Evolutionary conservation across 2,113 vertebrate species (phyloP).

Genomic region (Mormyrus lacerda): DNA sequence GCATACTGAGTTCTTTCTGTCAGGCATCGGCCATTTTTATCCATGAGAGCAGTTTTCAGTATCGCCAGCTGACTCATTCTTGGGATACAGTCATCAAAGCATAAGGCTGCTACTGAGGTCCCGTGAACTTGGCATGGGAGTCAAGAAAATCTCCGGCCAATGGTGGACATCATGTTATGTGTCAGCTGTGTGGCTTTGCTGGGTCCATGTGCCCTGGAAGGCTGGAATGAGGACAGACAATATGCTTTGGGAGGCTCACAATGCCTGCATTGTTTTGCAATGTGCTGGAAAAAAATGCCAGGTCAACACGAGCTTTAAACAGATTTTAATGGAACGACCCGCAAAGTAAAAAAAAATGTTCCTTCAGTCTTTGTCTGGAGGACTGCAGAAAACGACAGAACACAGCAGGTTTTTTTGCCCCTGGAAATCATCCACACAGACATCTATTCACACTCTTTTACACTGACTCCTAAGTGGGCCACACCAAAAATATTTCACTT

Average conservation of each 20-base stretch:
- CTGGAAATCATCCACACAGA: background rate
- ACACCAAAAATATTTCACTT: background rate
- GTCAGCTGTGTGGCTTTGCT: background rate
- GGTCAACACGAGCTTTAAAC: slow-evolving; percentile 25
- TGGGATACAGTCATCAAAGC: background rate
- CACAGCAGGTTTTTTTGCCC: background rate
- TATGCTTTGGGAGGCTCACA: slow-evolving; percentile 37
- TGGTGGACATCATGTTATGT: background rate
- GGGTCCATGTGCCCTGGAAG: background rate
- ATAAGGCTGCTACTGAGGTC: background rate
- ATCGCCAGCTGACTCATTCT: background rate
- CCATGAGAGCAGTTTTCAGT: background rate
- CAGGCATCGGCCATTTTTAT: background rate
- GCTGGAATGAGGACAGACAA: slow-evolving; percentile 6
- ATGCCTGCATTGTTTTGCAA: slow-evolving; percentile 44
- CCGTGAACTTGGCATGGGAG: background rate
- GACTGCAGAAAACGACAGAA: background rate
- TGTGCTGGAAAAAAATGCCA: slow-evolving; percentile 23
- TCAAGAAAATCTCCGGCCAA: background rate
- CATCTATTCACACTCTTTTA: background rate
- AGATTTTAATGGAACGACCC: slow-evolving; percentile 27
- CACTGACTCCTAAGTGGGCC: background rate
- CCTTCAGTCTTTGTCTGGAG: background rate
- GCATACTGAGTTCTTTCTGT: background rate
- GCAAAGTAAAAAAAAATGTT: background rate